These are phyloP conservation scores for Melieria picta DNA, from an alignment of 2,888 invertebrate species.

Conservation along the genomic window DNA sequence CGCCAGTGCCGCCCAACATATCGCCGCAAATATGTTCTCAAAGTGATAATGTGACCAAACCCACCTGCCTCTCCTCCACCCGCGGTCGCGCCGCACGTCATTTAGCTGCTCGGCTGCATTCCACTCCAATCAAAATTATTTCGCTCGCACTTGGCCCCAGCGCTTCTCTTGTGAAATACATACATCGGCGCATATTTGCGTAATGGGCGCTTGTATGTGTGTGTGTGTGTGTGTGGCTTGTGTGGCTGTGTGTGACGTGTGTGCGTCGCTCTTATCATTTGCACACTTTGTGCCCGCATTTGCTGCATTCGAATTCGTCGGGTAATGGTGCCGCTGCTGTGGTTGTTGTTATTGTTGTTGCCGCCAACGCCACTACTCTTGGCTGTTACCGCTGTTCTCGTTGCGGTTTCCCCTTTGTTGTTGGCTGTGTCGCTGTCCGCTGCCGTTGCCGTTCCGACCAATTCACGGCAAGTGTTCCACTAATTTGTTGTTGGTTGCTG, in stretches of 20 bases:
- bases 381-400: too few relatives aligned
- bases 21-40: not conserved
- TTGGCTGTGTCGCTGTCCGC: conserved; percentile 52
- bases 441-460: conserved; percentile 46
- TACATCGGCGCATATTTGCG: not conserved
- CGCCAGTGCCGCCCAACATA: conserved; percentile 22
- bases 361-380: too few relatives aligned
- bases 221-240: not conserved
- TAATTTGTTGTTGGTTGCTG: not conserved
- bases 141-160: too few relatives aligned
- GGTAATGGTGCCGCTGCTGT: conserved; percentile 18
- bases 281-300: conserved; percentile 61
- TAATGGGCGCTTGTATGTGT: not conserved
- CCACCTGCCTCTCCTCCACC: not conserved
- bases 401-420: conserved; percentile 35
- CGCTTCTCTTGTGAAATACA: not conserved
- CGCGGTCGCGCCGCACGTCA: not conserved
- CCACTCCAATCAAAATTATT: too few relatives aligned
- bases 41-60: too few relatives aligned
- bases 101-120: not conserved
- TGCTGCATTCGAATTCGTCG: conserved; percentile 51
- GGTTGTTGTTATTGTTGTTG: conserved; percentile 38
- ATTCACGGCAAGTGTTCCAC: not conserved
- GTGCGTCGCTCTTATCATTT: conserved; percentile 58
- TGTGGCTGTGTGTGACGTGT: conserved; percentile 52